Conservation (phyloP, 2,113 vertebrate genomes). For the Apteryx owenii region DNA sequence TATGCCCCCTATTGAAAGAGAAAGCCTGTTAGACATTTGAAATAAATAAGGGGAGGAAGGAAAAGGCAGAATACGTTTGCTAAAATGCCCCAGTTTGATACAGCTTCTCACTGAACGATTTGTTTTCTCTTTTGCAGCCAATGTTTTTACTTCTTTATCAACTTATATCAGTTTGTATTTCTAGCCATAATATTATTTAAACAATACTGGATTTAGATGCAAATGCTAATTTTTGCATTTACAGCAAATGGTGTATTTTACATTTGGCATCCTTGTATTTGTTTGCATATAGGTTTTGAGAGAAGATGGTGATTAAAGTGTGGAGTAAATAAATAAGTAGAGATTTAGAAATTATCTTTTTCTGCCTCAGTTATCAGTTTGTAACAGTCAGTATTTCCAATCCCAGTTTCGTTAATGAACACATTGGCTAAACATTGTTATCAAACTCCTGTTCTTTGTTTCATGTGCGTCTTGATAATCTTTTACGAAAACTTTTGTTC, state of each 20-base stretch:
- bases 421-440: rapidly evolving
- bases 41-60: rapidly evolving
- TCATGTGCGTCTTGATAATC: rapidly evolving
- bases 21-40: background rate
- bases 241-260: background rate
- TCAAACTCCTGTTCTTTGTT: background rate
- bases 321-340: background rate
- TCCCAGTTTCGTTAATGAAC: background rate
- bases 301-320: background rate
- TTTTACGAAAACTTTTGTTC: background rate
- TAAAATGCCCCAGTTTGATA: background rate
- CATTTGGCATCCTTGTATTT: background rate
- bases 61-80: background rate
- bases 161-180: background rate
- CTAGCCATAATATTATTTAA: background rate
- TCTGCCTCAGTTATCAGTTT: background rate
- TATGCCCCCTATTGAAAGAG: background rate
- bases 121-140: background rate
- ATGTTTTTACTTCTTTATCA: background rate
- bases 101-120: background rate
- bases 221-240: background rate
- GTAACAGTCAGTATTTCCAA: background rate
- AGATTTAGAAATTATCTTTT: slow-evolving; percentile 17
- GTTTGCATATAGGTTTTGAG: background rate
- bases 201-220: background rate